A percentile compares a stretch with the other conserved stretches of the same genome.
phyloP scores from a whole-genome alignment of 2,888 invertebrate species.

The Catocala nupta region DNA sequence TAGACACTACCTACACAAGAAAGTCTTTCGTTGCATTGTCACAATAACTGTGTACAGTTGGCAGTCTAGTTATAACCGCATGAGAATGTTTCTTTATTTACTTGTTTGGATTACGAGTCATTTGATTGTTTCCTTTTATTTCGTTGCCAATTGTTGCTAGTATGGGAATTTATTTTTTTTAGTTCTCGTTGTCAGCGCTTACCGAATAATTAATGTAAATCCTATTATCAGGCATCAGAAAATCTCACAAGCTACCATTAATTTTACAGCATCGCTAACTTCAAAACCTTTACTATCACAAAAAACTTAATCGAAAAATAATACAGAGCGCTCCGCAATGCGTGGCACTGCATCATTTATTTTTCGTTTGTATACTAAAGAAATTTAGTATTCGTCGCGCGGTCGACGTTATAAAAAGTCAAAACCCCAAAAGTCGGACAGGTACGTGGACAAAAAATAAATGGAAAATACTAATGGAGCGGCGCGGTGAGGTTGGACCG shows the following conservation, averaged over 20 bases:
- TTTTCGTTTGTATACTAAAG: slow-evolving; percentile 77
- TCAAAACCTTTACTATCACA: slow-evolving; percentile 34
- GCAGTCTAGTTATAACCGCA: neutral
- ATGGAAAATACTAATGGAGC: slow-evolving; percentile 87
- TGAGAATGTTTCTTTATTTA: neutral
- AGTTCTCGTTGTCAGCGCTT: no score
- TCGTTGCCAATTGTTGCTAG: no score
- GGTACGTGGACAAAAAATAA: slow-evolving; percentile 87
- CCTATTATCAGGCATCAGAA: neutral
- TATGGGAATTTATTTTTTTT: no score
- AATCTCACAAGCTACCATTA: neutral
- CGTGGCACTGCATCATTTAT: slow-evolving; percentile 80
- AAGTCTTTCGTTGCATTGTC: slow-evolving; percentile 53
- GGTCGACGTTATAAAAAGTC: slow-evolving; percentile 80
- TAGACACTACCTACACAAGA: slow-evolving; percentile 64
- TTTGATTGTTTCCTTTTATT: no score
- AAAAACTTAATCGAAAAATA: slow-evolving; percentile 78
- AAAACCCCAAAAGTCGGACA: slow-evolving; percentile 85
- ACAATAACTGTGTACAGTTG: slow-evolving; percentile 35
- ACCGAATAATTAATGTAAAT: no score
- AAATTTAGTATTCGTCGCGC: slow-evolving; percentile 86
- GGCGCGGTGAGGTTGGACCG: slow-evolving; percentile 77
- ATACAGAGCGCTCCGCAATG: slow-evolving; percentile 68
- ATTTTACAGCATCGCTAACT: slow-evolving; percentile 7
- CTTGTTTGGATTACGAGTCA: neutral